Percentiles rank a stretch among this genome's conserved stretches.
These are phyloP conservation scores for Isotomurus palustris DNA, from an alignment of 2,888 invertebrate species.

Conservation along the genomic window DNA sequence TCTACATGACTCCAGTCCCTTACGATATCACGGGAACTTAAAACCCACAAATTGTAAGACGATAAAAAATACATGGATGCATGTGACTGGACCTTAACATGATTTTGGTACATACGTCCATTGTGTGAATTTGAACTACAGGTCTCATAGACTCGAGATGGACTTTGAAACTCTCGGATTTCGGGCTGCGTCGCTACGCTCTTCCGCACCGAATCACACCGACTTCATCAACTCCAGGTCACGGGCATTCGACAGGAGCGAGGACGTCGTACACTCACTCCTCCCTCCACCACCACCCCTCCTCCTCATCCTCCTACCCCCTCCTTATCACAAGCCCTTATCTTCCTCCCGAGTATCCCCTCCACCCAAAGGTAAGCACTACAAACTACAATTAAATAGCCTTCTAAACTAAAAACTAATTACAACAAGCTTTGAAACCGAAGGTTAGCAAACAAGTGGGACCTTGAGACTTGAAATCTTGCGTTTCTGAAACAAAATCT, in stretches of 20 bases:
- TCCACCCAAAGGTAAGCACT: constrained; percentile 32
- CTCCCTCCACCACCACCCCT: constrained; percentile 5
- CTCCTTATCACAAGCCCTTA: constrained; percentile 37
- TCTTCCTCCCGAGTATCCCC: constrained; percentile 38
- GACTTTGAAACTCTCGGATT: constrained; percentile 83
- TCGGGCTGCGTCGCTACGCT: constrained; percentile 58
- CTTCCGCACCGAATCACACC: constrained; percentile 11
- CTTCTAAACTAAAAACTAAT: too few species aligned
- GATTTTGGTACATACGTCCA: too few species aligned
- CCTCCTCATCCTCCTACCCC: constrained; percentile 6
- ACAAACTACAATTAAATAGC: too few species aligned
- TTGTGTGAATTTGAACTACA: too few species aligned
- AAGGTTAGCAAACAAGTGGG: too few species aligned
- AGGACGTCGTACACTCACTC: too few species aligned
- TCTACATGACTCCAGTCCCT: constrained; percentile 73
- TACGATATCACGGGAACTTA: constrained; percentile 78
- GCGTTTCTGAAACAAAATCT: too few species aligned
- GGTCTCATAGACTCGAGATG: constrained; percentile 81
- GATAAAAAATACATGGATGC: too few species aligned
- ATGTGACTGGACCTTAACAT: too few species aligned
- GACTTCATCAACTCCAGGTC: neutral
- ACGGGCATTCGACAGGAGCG: neutral
- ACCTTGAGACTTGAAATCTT: too few species aligned
- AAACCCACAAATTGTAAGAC: constrained; percentile 85
- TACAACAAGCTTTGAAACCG: too few species aligned